Percentiles rank a stretch among this genome's conserved stretches.
These are phyloP conservation scores for Hydra vulgaris DNA, from an alignment of 30 jellyfish, hydroid and myxozoan genomes.

Conservation along the genomic window DNA sequence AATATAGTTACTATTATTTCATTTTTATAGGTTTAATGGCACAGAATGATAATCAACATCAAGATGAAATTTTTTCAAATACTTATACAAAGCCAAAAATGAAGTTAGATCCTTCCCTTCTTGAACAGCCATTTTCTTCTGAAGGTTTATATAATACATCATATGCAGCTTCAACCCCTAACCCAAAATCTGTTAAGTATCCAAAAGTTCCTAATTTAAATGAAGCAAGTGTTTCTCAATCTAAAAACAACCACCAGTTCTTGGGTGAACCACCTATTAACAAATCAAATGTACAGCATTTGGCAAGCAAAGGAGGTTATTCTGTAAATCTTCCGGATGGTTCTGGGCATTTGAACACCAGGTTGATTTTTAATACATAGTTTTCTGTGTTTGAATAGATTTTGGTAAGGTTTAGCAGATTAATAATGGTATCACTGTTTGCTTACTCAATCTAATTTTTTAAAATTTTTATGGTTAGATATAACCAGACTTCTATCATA, in stretches of 20 bases:
- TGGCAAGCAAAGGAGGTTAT: conserved; percentile 23
- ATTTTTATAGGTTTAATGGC: not conserved
- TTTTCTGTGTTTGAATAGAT: no score
- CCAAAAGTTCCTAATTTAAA: not conserved
- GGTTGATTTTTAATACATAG: conserved; percentile 15
- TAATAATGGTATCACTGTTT: no score
- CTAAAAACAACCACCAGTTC: not conserved
- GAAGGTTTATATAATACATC: not conserved
- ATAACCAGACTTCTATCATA: no score
- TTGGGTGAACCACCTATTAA: not conserved
- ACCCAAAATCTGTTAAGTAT: conserved; percentile 4
- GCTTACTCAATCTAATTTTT: no score
- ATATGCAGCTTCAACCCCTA: conserved; percentile 9
- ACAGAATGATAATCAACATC: not conserved
- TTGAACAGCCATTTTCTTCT: conserved; percentile 8
- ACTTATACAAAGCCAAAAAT: conserved; percentile 6
- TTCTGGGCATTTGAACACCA: conserved; percentile 49
- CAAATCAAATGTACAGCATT: not conserved
- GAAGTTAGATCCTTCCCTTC: conserved; percentile 2
- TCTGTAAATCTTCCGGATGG: conserved; percentile 33
- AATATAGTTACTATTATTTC: no score
- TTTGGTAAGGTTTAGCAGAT: no score
- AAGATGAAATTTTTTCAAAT: not conserved
- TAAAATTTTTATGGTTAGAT: no score
- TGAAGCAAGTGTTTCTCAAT: not conserved